Percentiles rank a stretch among this genome's conserved stretches.
phyloP scores from a whole-genome alignment of 2,888 invertebrate genomes.

The Coelopa pilipes region DNA sequence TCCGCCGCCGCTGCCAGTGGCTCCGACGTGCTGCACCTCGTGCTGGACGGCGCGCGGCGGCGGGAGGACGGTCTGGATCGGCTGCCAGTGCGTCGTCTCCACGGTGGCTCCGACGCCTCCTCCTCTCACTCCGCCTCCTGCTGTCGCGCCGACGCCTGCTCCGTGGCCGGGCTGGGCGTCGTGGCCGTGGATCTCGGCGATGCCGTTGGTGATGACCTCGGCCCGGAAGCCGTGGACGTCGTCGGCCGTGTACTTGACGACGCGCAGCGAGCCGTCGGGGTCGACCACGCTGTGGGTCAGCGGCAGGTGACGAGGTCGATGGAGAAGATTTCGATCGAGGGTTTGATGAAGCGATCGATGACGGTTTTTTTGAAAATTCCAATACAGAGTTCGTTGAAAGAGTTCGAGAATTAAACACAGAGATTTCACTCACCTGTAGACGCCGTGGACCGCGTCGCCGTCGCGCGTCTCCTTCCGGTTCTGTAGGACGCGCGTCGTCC shows the following conservation, averaged over 20 bases:
- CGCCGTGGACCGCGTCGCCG: conserved; percentile 78
- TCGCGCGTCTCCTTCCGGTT: conserved; percentile 78
- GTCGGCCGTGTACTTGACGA: conserved; percentile 80
- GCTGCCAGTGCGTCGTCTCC: conserved; percentile 15
- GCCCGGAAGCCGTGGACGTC: conserved; percentile 79
- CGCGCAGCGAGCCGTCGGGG: conserved; percentile 78
- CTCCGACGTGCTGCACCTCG: not conserved
- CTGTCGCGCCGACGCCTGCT: not conserved
- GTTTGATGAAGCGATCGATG: not conserved
- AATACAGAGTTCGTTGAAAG: not conserved
- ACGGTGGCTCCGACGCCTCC: too few species aligned
- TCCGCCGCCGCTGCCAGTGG: conserved; percentile 28
- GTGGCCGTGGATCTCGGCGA: conserved; percentile 57
- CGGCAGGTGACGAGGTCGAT: too few species aligned
- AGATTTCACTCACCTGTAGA: conserved; percentile 72
- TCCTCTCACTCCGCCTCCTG: not conserved
- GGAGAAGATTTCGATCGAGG: not conserved
- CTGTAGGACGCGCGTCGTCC: conserved; percentile 77
- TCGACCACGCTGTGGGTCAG: conserved; percentile 73
- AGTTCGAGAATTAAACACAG: too few species aligned
- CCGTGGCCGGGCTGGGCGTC: not conserved
- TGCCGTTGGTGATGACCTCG: conserved; percentile 63
- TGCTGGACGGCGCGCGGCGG: not conserved
- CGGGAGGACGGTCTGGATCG: conserved; percentile 32
- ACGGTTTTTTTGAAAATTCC: too few species aligned